Base-by-base conservation (phyloP, 1,140 invertebrate genomes). In the Halictus rubicundus region DNA sequence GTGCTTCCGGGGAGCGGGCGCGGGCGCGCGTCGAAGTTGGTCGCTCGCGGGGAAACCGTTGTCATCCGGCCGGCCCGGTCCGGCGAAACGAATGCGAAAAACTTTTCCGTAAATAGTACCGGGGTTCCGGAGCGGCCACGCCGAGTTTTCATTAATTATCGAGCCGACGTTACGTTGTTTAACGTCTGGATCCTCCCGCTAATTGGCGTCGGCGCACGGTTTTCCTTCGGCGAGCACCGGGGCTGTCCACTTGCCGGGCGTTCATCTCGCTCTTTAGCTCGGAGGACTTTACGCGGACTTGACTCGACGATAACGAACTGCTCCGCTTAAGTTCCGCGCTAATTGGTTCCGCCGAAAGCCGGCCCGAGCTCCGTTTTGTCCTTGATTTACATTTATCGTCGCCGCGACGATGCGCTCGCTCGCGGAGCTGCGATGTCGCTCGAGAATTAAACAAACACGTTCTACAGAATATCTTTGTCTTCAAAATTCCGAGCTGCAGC, bases 271-370 rank as follows among this genome's bases (percentile, higher is more conserved):
- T 69, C 68, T 37, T 37, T 32, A 37, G 6, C 68, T 8, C 49
- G 49, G 68, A 37, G 49, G 68, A 57, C 68, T 69, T 69, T 69
- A n/a, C 68, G 49, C 68, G 68, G 49, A 69, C 49, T 69, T 69
- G 57, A 69, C 68, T 37, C 49, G 68, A 69, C 68, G 68, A 69
- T 69, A 69, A 69, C 68, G 68, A 69, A 69, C 68, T 49, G 27
- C 68, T 27, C 27, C 49, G 68, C 68, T 32, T 54, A 32, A 54
- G 68, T 69, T 69, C 68, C 49, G 49, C 49, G 68, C 37, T 69
- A 69, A 69, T 69, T 69, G 68, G 68, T 69, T 54, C 49, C 8
- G 49, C 49, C 68, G 9, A 69, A 57, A 69, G 46, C 68, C n/a
- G 39, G n/a, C 49, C 2, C 68, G 68, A n/a, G 23, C 25, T 25